Conservation (phyloP, 2,888 invertebrate species). For the Campoplex nolae region DNA sequence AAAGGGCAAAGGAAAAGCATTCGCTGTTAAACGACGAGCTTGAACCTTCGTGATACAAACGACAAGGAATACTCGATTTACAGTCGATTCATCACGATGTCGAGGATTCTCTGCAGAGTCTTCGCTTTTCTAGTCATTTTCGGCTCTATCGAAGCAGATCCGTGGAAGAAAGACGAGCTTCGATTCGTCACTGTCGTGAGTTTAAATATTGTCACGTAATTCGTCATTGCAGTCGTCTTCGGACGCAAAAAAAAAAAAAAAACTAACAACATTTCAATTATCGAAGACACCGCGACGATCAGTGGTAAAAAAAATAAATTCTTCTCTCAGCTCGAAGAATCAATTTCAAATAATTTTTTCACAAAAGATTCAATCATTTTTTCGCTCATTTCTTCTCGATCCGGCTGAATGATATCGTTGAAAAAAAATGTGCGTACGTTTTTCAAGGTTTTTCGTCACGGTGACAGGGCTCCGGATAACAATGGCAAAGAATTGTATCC, state of each 20-base stretch:
- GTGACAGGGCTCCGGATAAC: conserved; percentile 89
- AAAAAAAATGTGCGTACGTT: background rate
- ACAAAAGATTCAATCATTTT: too few species aligned
- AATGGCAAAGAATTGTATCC: conserved; percentile 86
- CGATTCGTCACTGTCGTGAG: conserved; percentile 75
- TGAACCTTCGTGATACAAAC: background rate
- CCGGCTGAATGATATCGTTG: background rate
- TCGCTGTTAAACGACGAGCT: background rate
- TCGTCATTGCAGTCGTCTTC: background rate
- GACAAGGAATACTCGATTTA: background rate
- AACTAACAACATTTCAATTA: too few species aligned
- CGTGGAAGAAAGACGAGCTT: conserved; percentile 63
- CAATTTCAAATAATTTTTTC: too few species aligned
- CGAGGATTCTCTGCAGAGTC: background rate
- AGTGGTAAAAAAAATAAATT: too few species aligned
- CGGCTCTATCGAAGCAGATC: conserved; percentile 20
- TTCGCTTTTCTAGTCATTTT: conserved; percentile 47
- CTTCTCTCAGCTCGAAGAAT: too few species aligned
- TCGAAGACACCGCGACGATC: background rate
- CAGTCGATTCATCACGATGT: conserved; percentile 33
- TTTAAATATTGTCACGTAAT: background rate
- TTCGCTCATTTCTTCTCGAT: too few species aligned
- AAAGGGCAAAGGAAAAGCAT: conserved; percentile 7
- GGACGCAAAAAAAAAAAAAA: too few species aligned
- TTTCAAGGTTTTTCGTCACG: conserved; percentile 89